Conservation (phyloP, 2,888 invertebrate species). For the Acleris holmiana region DNA sequence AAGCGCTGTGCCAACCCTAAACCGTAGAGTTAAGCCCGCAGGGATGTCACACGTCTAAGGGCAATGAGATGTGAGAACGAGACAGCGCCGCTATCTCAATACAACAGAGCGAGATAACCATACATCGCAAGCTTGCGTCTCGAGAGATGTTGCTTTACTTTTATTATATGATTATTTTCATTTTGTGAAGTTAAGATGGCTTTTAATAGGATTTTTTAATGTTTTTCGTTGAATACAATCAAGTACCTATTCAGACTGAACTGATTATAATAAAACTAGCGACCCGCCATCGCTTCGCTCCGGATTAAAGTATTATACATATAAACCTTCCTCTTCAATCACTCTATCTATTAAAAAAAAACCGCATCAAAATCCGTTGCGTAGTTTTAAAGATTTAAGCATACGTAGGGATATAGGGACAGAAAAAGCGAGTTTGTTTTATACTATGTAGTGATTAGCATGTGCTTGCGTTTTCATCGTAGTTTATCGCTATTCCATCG, state of each 20-base stretch:
- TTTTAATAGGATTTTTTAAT: constrained; percentile 23
- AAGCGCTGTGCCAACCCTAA: constrained; percentile 55
- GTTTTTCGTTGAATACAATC: constrained; percentile 10
- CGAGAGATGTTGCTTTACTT: constrained; percentile 59
- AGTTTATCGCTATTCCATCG: no score
- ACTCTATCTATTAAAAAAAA: no score
- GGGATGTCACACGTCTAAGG: constrained; percentile 79
- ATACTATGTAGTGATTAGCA: no score
- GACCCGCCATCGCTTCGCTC: no score
- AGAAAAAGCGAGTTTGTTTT: no score
- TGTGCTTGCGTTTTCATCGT: no score
- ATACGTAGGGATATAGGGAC: no score
- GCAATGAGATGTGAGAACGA: constrained; percentile 76
- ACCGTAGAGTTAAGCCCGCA: constrained; percentile 70
- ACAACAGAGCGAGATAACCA: constrained; percentile 53
- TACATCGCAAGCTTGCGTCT: constrained; percentile 45
- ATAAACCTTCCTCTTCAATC: no score
- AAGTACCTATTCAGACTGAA: background rate
- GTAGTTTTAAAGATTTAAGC: no score
- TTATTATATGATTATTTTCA: constrained; percentile 53
- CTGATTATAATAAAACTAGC: no score
- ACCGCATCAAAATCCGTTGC: no score
- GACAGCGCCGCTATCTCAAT: constrained; percentile 47
- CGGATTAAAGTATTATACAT: no score
- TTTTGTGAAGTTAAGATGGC: constrained; percentile 29